These are phyloP conservation scores for Drosophila neocordata DNA, from an alignment of 1,140 invertebrate species.

Conservation along the genomic window DNA sequence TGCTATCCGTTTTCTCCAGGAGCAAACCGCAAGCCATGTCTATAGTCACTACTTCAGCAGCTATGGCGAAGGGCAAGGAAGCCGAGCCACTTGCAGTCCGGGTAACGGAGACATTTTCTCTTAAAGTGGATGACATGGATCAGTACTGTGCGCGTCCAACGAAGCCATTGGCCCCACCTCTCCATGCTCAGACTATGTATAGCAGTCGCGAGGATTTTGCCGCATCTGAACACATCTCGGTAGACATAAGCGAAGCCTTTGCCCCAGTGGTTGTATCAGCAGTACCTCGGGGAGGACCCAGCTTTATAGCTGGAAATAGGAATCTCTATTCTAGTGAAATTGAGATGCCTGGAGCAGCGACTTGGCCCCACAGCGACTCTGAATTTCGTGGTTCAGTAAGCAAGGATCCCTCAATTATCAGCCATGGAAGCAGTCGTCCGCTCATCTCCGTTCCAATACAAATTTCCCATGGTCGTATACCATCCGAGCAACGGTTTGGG, in stretches of 20 bases:
- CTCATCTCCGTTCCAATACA: conserved; percentile 74
- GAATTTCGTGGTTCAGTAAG: conserved; percentile 25
- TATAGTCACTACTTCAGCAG: conserved; percentile 47
- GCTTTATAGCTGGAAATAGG: conserved; percentile 70
- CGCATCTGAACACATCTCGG: conserved; percentile 55
- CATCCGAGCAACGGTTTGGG: conserved; percentile 65
- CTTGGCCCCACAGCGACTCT: conserved; percentile 43
- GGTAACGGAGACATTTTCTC: conserved; percentile 74
- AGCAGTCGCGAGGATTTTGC: conserved; percentile 76
- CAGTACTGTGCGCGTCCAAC: conserved; percentile 64
- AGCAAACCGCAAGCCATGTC: conserved; percentile 60
- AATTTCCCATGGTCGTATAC: conserved; percentile 51
- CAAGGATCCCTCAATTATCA: conserved; percentile 54
- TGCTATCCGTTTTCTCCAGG: conserved; percentile 60
- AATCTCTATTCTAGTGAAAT: conserved; percentile 72
- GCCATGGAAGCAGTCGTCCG: conserved; percentile 60
- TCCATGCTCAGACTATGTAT: conserved; percentile 62
- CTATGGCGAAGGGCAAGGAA: conserved; percentile 60
- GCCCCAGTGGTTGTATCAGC: conserved; percentile 68
- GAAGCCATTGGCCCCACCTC: conserved; percentile 49
- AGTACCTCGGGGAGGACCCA: conserved; percentile 50
- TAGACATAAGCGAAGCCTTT: conserved; percentile 68
- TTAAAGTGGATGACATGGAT: conserved; percentile 81
- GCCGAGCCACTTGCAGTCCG: conserved; percentile 67
- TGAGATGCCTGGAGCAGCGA: conserved; percentile 42